A percentile compares a stretch with the other conserved stretches of the same genome.
Conservation (phyloP, 2,797 vertebrate genomes). For the Erithacus rubecula region DNA sequence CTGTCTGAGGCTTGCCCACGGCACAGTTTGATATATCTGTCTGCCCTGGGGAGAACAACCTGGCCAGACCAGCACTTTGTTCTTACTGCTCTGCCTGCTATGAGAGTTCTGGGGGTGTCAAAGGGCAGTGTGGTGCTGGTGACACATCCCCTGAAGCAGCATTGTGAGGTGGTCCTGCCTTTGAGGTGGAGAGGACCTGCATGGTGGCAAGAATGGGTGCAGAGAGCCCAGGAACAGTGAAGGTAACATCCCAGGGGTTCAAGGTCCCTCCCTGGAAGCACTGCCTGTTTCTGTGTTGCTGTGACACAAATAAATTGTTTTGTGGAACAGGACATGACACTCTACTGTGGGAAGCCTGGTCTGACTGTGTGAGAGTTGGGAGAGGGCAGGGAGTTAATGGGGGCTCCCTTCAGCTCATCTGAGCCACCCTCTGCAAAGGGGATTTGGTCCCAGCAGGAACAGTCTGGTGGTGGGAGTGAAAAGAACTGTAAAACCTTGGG, state of each 20-base stretch:
- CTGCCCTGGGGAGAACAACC: not conserved
- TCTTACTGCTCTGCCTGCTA: not conserved
- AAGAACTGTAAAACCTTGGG: not conserved
- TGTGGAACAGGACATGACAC: not conserved
- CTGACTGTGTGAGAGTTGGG: not conserved
- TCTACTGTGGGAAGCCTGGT: not conserved
- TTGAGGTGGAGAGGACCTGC: not conserved
- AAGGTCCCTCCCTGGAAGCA: not conserved
- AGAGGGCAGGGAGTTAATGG: too few species aligned
- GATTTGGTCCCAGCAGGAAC: not conserved
- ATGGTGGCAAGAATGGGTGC: rapidly evolving
- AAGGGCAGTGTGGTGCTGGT: not conserved
- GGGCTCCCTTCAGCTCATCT: not conserved
- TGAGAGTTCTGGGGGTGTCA: not conserved
- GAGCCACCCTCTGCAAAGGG: not conserved
- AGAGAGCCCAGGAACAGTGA: not conserved
- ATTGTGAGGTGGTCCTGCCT: rapidly evolving
- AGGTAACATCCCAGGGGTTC: not conserved
- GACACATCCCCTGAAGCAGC: not conserved
- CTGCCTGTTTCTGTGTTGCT: not conserved
- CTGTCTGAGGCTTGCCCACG: not conserved
- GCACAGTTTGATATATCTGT: not conserved
- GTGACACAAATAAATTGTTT: not conserved
- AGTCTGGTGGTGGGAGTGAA: not conserved
- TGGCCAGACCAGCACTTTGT: not conserved